phyloP scores from a whole-genome alignment of 2,797 vertebrate species.

The Neosalanx taihuensis region DNA sequence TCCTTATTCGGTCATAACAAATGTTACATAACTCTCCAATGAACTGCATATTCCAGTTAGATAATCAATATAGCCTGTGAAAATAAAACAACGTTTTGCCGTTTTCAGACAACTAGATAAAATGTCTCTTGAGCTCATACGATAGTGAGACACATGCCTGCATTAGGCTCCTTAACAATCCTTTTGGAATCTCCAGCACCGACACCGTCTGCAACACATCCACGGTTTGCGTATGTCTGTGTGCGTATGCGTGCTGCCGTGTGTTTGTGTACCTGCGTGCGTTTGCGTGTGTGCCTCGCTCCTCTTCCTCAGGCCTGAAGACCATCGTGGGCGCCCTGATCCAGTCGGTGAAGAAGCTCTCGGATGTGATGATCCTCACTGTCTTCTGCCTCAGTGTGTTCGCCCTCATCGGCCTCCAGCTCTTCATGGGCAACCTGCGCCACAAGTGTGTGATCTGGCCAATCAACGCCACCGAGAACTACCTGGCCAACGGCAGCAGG shows the following conservation, averaged over 20 bases:
- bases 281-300: conserved; percentile 37
- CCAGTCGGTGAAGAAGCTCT: conserved; percentile 99
- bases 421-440: conserved; percentile 98
- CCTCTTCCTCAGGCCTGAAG: conserved; percentile 84
- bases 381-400: conserved; percentile 99
- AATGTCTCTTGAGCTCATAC: neutral
- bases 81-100: too few relatives aligned
- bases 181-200: neutral
- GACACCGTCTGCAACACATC: conserved; percentile 52
- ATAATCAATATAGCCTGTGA: too few relatives aligned
- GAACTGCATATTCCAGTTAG: too few relatives aligned
- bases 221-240: conserved; percentile 47
- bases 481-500: conserved; percentile 82
- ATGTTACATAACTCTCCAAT: too few relatives aligned
- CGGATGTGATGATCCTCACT: conserved; percentile 99
- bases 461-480: conserved; percentile 83
- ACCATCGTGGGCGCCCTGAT: conserved; percentile 99
- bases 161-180: neutral
- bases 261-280: conserved; percentile 44
- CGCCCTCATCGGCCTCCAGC: conserved; percentile 95
- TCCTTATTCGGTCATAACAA: too few relatives aligned
- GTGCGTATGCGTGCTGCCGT: conserved; percentile 42
- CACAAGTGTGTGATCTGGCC: conserved; percentile 98
- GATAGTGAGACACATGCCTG: neutral
- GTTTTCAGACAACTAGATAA: too few relatives aligned